Evolutionary conservation across 2,797 vertebrate species (phyloP).

Genomic region (Muscicapa striata): DNA sequence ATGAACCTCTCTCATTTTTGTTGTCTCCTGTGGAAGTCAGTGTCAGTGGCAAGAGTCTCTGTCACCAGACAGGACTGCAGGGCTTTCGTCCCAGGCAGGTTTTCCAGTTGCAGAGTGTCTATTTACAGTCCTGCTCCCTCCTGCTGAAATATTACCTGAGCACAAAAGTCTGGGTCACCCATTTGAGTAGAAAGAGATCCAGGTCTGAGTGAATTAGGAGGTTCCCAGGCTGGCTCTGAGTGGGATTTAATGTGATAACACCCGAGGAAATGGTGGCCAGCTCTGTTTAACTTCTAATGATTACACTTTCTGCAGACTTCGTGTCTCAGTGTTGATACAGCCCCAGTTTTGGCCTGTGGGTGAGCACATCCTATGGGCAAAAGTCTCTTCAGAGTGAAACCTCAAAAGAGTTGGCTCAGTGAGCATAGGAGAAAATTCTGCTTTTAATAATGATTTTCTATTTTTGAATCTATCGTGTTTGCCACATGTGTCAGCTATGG

Average conservation of each 20-base stretch:
- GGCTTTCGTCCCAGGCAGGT: background rate
- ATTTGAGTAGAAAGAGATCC: background rate
- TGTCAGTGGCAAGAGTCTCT: background rate
- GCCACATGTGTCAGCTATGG: fast-evolving
- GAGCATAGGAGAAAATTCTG: background rate
- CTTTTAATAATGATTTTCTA: background rate
- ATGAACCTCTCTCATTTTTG: background rate
- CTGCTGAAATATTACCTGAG: constrained; percentile 33
- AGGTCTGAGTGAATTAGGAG: background rate
- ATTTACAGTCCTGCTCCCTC: background rate
- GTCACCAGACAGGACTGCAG: background rate
- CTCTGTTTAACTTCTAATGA: background rate
- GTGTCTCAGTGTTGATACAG: background rate
- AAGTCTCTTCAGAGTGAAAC: background rate
- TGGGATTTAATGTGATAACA: constrained; percentile 42
- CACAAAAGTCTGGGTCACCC: background rate
- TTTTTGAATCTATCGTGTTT: background rate
- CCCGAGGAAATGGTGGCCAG: background rate
- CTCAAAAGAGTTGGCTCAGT: background rate
- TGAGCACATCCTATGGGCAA: background rate
- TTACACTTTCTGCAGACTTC: background rate
- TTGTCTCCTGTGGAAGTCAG: background rate
- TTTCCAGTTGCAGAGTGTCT: background rate
- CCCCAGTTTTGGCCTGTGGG: background rate
- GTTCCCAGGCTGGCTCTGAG: constrained; percentile 12